These are phyloP conservation scores for Lynx canadensis DNA, from an alignment of 2,113 vertebrate genomes.

Conservation along the genomic window DNA sequence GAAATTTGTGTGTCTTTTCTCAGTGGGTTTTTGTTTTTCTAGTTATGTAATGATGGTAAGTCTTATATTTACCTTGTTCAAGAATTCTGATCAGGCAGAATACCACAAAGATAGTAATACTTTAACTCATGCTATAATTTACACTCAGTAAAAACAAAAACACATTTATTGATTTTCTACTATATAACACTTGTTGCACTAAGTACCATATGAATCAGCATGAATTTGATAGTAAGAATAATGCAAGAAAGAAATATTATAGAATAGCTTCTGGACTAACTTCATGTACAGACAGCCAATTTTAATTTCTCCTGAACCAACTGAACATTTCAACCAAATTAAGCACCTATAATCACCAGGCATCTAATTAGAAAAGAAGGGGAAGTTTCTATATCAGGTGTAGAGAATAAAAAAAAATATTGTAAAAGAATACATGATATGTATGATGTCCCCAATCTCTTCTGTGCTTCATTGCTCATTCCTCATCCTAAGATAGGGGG, in stretches of 20 bases:
- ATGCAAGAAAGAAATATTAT: conserved; percentile 62
- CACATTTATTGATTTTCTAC: conserved; percentile 58
- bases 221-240: conserved; percentile 58
- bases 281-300: conserved; percentile 16
- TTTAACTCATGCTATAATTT: conserved; percentile 35
- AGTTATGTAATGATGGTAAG: not conserved
- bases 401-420: not conserved
- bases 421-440: not conserved
- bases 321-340: not conserved
- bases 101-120: not conserved
- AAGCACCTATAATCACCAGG: not conserved
- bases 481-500: not conserved
- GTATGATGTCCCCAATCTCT: not conserved
- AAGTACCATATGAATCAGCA: conserved; percentile 52
- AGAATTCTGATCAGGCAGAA: conserved; percentile 23
- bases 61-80: not conserved
- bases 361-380: not conserved
- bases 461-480: not conserved
- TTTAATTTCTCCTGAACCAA: conserved; percentile 40
- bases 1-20: not conserved
- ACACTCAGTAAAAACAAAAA: conserved; percentile 25
- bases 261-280: not conserved
- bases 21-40: not conserved
- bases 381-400: not conserved
- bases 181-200: conserved; percentile 25